Evolutionary conservation across 2,113 vertebrate species (phyloP).

Genomic region (Burhinus bistriatus): DNA sequence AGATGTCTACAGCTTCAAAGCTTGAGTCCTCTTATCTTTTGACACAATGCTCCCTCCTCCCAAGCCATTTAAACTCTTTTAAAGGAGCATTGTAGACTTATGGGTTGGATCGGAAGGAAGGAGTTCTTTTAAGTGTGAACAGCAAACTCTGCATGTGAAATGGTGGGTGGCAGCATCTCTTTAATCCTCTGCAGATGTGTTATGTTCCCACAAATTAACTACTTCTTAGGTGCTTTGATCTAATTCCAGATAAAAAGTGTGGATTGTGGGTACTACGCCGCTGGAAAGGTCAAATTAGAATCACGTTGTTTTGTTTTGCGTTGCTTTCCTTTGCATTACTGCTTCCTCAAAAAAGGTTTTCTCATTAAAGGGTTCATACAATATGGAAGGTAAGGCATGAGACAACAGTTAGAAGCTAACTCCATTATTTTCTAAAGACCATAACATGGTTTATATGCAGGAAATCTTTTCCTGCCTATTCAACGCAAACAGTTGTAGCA

Average conservation of each 20-base stretch:
- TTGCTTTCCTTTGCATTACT: neutral
- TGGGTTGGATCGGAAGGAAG: neutral
- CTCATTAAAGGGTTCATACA: neutral
- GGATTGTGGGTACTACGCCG: neutral
- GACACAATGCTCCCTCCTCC: neutral
- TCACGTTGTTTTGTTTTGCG: neutral
- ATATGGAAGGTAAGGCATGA: neutral
- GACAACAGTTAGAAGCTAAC: neutral
- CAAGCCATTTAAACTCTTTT: neutral
- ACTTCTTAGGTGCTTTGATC: neutral
- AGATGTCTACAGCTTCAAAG: neutral
- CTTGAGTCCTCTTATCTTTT: neutral
- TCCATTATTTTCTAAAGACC: neutral
- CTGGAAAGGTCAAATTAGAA: neutral
- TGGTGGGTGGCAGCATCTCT: slow-evolving; percentile 10
- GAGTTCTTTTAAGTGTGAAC: neutral
- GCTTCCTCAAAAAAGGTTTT: neutral
- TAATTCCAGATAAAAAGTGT: neutral
- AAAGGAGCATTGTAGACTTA: neutral
- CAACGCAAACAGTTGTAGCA: neutral
- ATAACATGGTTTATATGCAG: neutral
- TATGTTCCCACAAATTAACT: neutral
- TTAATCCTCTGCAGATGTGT: slow-evolving; percentile 1
- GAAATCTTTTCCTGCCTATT: neutral
- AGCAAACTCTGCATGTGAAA: neutral